Evolutionary conservation across 2,113 vertebrate species (phyloP), one percentile per base, ranked within the genome.

Genomic region (Onychorhynchus coronatus): DNA sequence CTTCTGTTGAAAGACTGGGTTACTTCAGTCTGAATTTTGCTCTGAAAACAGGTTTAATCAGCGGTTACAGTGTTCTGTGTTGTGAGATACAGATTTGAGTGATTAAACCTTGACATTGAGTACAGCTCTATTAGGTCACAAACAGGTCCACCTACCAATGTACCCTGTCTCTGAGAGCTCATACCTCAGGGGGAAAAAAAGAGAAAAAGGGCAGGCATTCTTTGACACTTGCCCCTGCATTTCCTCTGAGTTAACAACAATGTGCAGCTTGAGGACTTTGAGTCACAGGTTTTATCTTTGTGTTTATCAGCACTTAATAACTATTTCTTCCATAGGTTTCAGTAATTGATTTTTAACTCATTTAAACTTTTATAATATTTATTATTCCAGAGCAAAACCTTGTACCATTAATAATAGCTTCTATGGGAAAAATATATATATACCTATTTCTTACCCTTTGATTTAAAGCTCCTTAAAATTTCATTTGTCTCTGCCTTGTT

Each of bases 31-130:
- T 56, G 82, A 82, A 91, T 90, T 91, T 58, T 79, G 13, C 31
- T 73, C 78, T 66, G 67, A 85, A 89, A 94, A 83, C 35, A 79
- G 12, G 10, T 85, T 90, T 96, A 91, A 95, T 91, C 81, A 65
- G n/a, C 61, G 28, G 47, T 49, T 90, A 47, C 12, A 16, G 28
- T 88, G 52, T 30, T 53, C 53, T 85, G 35, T 90, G 44, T 88
- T 85, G 56, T 28, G 41, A 68, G 53, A 85, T 33, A 93, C 10
- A 68, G 78, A 88, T 93, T 83, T 83, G 27, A 17, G 24, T 94
- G 82, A 94, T 95, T 90, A 94, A 95, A n/a, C 50, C n/a, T 85
- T 93, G 74, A 65, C 23, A 61, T 9, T 49, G 62, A 91, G 23
- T 37, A 65, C 37, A 75, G 44, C 41, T 85, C 21, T 52, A 68